A percentile compares a stretch with the other conserved stretches of the same genome.
Conservation (phyloP, 2,888 invertebrate species). For the Plebejus argus region DNA sequence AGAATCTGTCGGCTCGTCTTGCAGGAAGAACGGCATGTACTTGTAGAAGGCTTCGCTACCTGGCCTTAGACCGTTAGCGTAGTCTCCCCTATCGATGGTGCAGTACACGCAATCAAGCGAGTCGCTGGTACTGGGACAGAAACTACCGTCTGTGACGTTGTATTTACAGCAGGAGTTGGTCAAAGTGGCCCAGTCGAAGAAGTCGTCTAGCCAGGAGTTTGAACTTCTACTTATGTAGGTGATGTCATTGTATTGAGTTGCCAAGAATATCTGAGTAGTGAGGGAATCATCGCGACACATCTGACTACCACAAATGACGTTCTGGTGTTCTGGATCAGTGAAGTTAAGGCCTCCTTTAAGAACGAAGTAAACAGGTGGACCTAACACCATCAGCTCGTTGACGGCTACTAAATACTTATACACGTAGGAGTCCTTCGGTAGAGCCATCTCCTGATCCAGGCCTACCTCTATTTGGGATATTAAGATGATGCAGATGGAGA, state of each 20-base stretch:
- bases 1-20: constrained; percentile 83
- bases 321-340: constrained; percentile 83
- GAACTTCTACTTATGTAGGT: constrained; percentile 89
- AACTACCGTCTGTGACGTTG: constrained; percentile 81
- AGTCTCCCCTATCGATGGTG: constrained; percentile 66
- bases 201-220: constrained; percentile 97
- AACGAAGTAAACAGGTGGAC: constrained; percentile 97
- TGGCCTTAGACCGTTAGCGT: constrained; percentile 79
- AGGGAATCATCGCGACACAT: constrained; percentile 86
- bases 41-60: constrained; percentile 80
- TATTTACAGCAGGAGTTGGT: constrained; percentile 84
- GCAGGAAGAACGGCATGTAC: constrained; percentile 87
- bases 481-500: constrained; percentile 85
- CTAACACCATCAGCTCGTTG: constrained; percentile 87
- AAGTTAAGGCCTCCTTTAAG: constrained; percentile 90
- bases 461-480: constrained; percentile 90
- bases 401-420: constrained; percentile 90
- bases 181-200: constrained; percentile 89
- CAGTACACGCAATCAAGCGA: constrained; percentile 74
- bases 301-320: constrained; percentile 87
- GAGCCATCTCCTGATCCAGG: constrained; percentile 94
- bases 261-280: constrained; percentile 86
- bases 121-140: constrained; percentile 82
- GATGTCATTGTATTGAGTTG: constrained; percentile 83
- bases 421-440: constrained; percentile 95